Base-by-base conservation (phyloP, 2,888 invertebrate species). In the Desoria tigrina region DNA sequence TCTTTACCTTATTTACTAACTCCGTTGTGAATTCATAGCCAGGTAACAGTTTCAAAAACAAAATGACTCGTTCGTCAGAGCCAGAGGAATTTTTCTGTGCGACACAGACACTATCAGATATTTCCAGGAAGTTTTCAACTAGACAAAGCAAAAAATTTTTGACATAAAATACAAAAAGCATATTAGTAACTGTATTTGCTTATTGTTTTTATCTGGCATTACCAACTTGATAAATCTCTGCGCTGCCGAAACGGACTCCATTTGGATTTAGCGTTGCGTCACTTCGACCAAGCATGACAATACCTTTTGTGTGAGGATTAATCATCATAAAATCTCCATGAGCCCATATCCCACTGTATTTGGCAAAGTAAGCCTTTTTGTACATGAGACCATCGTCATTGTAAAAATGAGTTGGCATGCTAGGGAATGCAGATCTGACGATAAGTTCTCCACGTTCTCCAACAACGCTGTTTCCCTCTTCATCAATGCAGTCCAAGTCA, bases 141-240 rank as follows among this genome's bases (percentile, higher is more conserved):
- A 76, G 16, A 45, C 4, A 45, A 39, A 39, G 9, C 39, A 39
- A 65, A 51, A 21, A 9, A 39, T 39, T 39, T 16, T 39, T 11
- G 16, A 39, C 39, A 18, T 16, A 45, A 45, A 45, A 16, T 16
- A 18, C 26, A 23, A 2, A 32, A 61, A 42, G 18, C 32, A 32
- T 32, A 32, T 7, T 32, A 32, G 11, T 32, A 32, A 4, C n/a
- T 45, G 6, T 45, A 45, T 11, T 45, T 45, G 6, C 21, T 16
- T 45, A 16, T 45, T 11, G 9, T 16, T 18, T 16, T 9, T 9
- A 21, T 49, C 4, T 24, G 9, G 7, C 60, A 80, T 78, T 76
- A 82, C 83, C 83, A 65, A 84, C 80, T 71, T 82, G 80, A 74
- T 85, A 85, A 65, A 85, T 84, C 77, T 85, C 85, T n/a, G 84